Percentiles rank a stretch among this genome's conserved stretches.
phyloP scores from a whole-genome alignment of 2,888 invertebrate genomes.

The Chalcosyrphus nemorum region DNA sequence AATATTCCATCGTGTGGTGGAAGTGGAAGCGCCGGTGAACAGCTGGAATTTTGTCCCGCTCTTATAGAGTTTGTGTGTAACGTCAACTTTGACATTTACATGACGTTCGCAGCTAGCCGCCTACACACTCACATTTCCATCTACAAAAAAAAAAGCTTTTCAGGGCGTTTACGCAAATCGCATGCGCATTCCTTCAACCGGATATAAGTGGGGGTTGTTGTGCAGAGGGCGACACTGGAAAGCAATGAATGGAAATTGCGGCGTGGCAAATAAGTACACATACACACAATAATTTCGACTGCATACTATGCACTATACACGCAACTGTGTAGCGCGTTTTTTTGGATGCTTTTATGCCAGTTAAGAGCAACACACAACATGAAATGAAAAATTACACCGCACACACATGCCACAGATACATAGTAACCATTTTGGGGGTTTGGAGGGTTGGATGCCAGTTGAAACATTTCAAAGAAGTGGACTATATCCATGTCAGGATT shows the following conservation, averaged over 20 bases:
- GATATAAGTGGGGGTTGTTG: neutral
- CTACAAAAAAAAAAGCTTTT: too few species aligned
- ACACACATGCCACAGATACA: constrained; percentile 35
- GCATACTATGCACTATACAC: constrained; percentile 56
- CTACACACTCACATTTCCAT: constrained; percentile 41
- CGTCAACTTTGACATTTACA: constrained; percentile 67
- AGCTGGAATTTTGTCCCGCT: constrained; percentile 39
- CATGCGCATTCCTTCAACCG: constrained; percentile 57
- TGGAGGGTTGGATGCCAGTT: too few species aligned
- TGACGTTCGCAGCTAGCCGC: constrained; percentile 56
- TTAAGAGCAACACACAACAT: constrained; percentile 5
- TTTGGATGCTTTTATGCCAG: constrained; percentile 56
- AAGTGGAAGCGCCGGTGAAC: constrained; percentile 28
- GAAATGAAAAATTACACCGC: constrained; percentile 69
- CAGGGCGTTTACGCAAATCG: constrained; percentile 71
- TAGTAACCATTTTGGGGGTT: too few species aligned
- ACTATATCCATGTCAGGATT: constrained; percentile 59
- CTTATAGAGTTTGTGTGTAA: constrained; percentile 5
- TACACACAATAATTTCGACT: constrained; percentile 60
- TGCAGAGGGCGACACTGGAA: constrained; percentile 11
- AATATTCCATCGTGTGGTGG: neutral
- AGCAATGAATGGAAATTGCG: constrained; percentile 68
- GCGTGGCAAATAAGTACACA: constrained; percentile 67
- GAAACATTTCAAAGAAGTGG: constrained; percentile 24
- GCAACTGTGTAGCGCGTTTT: constrained; percentile 60